Evolutionary conservation across 2,888 invertebrate genomes (phyloP), one percentile per base, ranked within the genome.

Genomic region (Dromius quadrimaculatus): DNA sequence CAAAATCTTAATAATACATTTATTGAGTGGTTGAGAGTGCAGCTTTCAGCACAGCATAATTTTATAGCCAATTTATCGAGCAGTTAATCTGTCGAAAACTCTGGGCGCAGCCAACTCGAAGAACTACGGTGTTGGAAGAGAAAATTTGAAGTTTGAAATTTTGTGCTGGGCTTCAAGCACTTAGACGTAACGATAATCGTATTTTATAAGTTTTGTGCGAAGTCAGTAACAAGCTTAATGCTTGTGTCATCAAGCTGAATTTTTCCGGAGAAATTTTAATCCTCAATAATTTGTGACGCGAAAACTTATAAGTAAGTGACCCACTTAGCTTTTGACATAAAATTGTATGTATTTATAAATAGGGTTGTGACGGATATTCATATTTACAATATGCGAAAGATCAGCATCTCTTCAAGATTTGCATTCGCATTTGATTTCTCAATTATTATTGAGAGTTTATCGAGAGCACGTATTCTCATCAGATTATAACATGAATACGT

Each of bases 151-250:
- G 63, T 63, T 63, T 45, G 63, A 32, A 45, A 63, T 43, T 28
- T 43, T 59, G 20, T 9, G 59, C 38, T 20, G 22, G 45, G 28
- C 45, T 63, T 63, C 45, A 63, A 63, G 63, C 17, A 63, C 43
- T 38, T 36, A 59, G 19, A 23, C 41, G 15, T 63, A 63, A 32
- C 38, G 41, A 41, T 63, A 63, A 63, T 63, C 45, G 63, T 63
- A 59, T 59, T 63, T 63, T 63, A 63, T 63, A 63, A 63, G 63
- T 63, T 63, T 43, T 43, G 63, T 45, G 45, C 41, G 45, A 63
- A 63, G 63, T 63, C 45, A 32, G 41, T 63, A 43, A 63, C 63
- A 22, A 63, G 63, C 63, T 63, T 63, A 63, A n/a, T 63, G 45
- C 63, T 63, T 63, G 32, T 63, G 45, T 63, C 43, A 43, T 23